These are phyloP conservation scores for Tetragnatha versicolor DNA, from an alignment of 1,140 invertebrate species.

Conservation along the genomic window DNA sequence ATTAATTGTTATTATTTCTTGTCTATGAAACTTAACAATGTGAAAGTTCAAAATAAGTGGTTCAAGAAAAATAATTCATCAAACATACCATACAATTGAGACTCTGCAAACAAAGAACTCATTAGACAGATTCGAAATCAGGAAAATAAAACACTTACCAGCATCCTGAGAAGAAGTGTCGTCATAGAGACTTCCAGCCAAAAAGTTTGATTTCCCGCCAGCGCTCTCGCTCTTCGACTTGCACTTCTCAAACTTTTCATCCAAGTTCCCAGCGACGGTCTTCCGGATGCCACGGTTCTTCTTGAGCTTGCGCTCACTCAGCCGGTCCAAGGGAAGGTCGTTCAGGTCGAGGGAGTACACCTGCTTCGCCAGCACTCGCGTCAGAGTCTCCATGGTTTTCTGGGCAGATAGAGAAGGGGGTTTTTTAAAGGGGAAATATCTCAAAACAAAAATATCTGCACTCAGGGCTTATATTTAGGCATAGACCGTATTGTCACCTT, in stretches of 20 bases:
- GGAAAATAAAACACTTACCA: too few relatives aligned
- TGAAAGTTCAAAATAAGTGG: too few relatives aligned
- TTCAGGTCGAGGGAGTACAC: slow-evolving; percentile 92
- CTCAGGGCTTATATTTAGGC: too few relatives aligned
- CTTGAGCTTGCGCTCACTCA: slow-evolving; percentile 84
- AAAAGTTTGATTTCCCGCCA: slow-evolving; percentile 26
- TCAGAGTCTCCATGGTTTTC: slow-evolving; percentile 97
- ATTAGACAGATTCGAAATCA: too few relatives aligned
- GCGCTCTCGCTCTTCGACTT: slow-evolving; percentile 31
- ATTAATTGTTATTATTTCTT: too few relatives aligned
- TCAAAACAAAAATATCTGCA: too few relatives aligned
- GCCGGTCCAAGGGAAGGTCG: slow-evolving; percentile 84
- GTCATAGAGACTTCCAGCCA: slow-evolving; percentile 38
- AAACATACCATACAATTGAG: too few relatives aligned
- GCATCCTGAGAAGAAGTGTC: slow-evolving; percentile 22
- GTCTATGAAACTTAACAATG: too few relatives aligned
- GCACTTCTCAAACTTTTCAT: slow-evolving; percentile 45
- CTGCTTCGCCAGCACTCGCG: slow-evolving; percentile 87
- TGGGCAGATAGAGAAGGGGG: slow-evolving; percentile 63
- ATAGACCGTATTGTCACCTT: too few relatives aligned
- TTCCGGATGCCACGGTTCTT: slow-evolving; percentile 66
- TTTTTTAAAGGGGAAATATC: too few relatives aligned
- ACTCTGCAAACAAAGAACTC: too few relatives aligned
- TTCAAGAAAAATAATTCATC: too few relatives aligned
- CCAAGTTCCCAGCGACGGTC: slow-evolving; percentile 19